Base-by-base conservation (phyloP, 2,113 vertebrate genomes). In the Myocastor coypus region DNA sequence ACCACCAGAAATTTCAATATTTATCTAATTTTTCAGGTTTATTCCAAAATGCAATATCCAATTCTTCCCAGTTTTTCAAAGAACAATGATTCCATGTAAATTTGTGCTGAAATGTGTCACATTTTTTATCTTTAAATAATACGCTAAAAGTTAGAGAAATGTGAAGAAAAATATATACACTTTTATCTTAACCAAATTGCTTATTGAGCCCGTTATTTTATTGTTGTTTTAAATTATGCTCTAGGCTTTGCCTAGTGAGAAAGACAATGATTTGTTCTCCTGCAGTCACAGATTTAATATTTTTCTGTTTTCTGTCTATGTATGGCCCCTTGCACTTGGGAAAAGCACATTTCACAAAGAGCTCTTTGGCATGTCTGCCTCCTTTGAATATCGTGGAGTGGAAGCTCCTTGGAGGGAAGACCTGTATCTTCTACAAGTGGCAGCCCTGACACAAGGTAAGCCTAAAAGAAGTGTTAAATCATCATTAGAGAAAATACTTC, bases 331-430 rank as follows among this genome's bases (percentile, higher is more conserved):
- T 73, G 32, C 92, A 95, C 87, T 87, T 92, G 93, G 77, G 95
- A 64, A 92, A 91, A 94, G 83, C n/a, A 34, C 50, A 52, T 88
- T 85, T 92, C 64, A 95, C 61, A 92, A 92, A 97, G 84, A n/a
- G 3, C 16, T 69, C 40, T 64, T 96, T 87, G 93, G 71, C 32
- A 46, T 24, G 16, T 71, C 81, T 93, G 19, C 63, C 22, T 59
- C 87, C 83, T 97, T 93, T 96, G 93, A 95, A 73, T 80, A 66
- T 9, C 52, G 89, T 92, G 78, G 96, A 94, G 92, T 96, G 57
- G 80, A 96, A 98, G 93, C 75, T 95, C 95, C 95, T 96, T 94
- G 92, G 97, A 92, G 93, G 94, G 85, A 93, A 82, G 87, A 73
- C 89, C 73, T 69, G 16, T 50, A 83, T 93, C 87, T 90, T 94